Percentiles rank a stretch among this genome's conserved stretches.
These are phyloP conservation scores for Lithophane leautieri DNA, from an alignment of 2,888 invertebrate genomes.

Conservation along the genomic window DNA sequence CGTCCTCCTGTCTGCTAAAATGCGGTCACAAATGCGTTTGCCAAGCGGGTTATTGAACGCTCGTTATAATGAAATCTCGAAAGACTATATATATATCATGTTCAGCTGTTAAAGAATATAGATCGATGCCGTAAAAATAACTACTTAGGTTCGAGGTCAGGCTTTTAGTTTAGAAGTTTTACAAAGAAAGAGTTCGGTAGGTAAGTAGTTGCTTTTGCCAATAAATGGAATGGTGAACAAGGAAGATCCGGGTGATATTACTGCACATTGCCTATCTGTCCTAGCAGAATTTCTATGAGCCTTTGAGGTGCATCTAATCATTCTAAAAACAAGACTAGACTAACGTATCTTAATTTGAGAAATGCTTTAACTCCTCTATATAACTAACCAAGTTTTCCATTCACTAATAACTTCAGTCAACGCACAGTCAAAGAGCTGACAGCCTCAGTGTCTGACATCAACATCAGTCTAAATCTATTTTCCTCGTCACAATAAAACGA, in stretches of 20 bases:
- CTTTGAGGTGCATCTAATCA: background rate
- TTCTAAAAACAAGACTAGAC: conserved; percentile 15
- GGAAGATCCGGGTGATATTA: background rate
- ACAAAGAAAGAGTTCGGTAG: background rate
- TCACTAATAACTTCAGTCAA: background rate
- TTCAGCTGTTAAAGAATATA: background rate
- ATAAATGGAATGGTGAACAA: background rate
- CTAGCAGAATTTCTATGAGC: background rate
- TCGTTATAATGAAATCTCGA: background rate
- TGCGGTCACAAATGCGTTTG: conserved; percentile 2
- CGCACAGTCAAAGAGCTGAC: conserved; percentile 1
- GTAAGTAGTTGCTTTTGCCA: background rate
- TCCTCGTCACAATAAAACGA: background rate
- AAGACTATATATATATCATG: background rate
- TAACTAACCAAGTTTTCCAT: background rate
- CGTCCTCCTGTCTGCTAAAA: conserved; percentile 7
- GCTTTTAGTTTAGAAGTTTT: background rate
- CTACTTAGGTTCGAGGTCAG: background rate
- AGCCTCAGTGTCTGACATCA: background rate
- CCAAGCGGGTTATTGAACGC: conserved; percentile 11
- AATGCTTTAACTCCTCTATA: background rate
- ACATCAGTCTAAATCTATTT: background rate
- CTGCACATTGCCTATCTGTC: background rate
- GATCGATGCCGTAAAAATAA: background rate
- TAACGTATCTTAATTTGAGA: background rate